Evolutionary conservation across 2,113 vertebrate genomes (phyloP).

Genomic region (Zosterops lateralis): DNA sequence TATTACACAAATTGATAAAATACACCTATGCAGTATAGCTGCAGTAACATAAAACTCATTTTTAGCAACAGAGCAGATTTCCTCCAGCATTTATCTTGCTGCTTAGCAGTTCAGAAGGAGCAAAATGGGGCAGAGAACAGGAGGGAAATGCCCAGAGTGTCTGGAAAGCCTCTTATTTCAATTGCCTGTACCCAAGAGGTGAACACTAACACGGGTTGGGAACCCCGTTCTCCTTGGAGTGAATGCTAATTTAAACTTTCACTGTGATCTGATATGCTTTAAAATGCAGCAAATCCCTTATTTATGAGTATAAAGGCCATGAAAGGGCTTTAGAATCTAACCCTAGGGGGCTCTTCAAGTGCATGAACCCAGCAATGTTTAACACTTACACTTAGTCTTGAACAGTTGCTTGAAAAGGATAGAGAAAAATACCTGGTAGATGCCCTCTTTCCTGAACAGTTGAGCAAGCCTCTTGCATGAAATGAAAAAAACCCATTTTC

Average conservation of each 20-base stretch:
- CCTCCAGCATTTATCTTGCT: background rate
- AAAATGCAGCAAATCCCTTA: slow-evolving; percentile 60
- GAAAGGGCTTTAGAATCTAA: slow-evolving; percentile 56
- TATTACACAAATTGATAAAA: background rate
- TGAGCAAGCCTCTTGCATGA: background rate
- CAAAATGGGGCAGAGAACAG: background rate
- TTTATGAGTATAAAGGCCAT: slow-evolving; percentile 61
- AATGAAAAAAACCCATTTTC: background rate
- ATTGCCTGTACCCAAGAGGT: background rate
- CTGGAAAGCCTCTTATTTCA: slow-evolving; percentile 45
- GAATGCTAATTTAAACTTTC: slow-evolving; percentile 50
- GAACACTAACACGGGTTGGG: slow-evolving; percentile 2
- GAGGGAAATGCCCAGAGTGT: background rate
- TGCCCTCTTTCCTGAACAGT: background rate
- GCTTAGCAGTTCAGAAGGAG: background rate
- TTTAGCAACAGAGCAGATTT: background rate
- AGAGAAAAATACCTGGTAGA: slow-evolving; percentile 4
- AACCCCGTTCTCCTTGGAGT: slow-evolving; percentile 19
- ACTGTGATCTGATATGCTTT: slow-evolving; percentile 48
- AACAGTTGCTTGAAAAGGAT: slow-evolving; percentile 39
- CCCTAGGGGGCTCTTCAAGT: slow-evolving; percentile 46
- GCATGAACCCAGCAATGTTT: slow-evolving; percentile 34
- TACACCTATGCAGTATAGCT: background rate
- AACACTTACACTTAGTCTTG: slow-evolving; percentile 38
- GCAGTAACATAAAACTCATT: background rate